Base-by-base conservation (phyloP, 1,140 invertebrate genomes). In the Ladona fulva region DNA sequence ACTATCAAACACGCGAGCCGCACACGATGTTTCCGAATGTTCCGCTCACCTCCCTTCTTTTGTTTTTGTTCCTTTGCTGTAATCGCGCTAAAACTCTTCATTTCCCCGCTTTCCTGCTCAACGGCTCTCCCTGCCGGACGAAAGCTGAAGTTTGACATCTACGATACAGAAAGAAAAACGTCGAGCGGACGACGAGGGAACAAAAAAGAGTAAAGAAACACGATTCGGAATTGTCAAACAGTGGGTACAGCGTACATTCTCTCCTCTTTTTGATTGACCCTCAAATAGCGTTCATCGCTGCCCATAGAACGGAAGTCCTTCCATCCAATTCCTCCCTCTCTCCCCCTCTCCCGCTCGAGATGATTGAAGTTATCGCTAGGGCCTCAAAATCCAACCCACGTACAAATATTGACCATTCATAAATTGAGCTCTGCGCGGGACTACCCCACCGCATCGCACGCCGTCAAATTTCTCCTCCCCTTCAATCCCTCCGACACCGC, bases 371-470 rank as follows among this genome's bases (percentile, higher is more conserved):
- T 66, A 66, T 66, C 52, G 52, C n/a, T 6, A 22, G 52, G n/a
- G 52, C 52, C 12, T 66, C 52, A 12, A 66, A 66, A 66, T 66
- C 52, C 52, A 1, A 66, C 52, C 52, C 16, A 66, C 52, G 52
- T 66, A 66, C 52, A 66, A 66, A 66, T 66, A 66, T 66, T 66
- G 52, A 66, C 52, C 14, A 66, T 66, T 66, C 52, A 66, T 66
- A 66, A 66, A 66, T 66, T 66, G 44, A 52, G 44, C 44, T 52
- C 44, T 52, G 44, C 44, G 10, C 44, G 44, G 44, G n/a, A n/a
- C n/a, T n/a, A n/a, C n/a, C n/a, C 29, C 29, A 1, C 29, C 29
- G 29, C n/a, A 19, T 12, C 52, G n/a, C 52, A 66, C 52, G 5
- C 3, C n/a, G 52, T 66, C 52, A 16, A 16, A 22, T 66, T 12